Percentiles rank a stretch among this genome's conserved stretches.
These are phyloP conservation scores for Amaurobius ferox DNA, from an alignment of 2,888 invertebrate genomes.

Conservation along the genomic window DNA sequence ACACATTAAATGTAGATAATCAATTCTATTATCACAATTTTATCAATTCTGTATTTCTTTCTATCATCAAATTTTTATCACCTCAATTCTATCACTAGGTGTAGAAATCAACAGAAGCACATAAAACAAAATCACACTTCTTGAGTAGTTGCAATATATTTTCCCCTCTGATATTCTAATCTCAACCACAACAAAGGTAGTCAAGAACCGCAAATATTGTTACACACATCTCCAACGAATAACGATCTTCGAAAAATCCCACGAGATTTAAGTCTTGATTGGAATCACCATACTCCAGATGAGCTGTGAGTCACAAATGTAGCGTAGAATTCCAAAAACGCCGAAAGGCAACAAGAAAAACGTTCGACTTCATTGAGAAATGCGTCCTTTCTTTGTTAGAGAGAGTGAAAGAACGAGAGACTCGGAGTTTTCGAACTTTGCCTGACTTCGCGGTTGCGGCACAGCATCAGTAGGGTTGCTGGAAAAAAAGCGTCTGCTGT, in stretches of 20 bases:
- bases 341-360: neutral
- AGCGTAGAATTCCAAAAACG: conserved; percentile 3
- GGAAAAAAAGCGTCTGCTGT: neutral
- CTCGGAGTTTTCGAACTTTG: conserved; percentile 66
- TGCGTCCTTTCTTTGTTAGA: conserved; percentile 45
- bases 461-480: conserved; percentile 59
- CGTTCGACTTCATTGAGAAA: conserved; percentile 37
- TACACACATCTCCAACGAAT: neutral
- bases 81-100: too few relatives aligned
- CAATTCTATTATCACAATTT: too few relatives aligned
- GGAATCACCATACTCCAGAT: neutral
- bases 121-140: too few relatives aligned
- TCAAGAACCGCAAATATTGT: conserved; percentile 48
- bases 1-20: too few relatives aligned
- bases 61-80: too few relatives aligned
- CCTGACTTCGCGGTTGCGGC: conserved; percentile 49
- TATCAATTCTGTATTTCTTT: too few relatives aligned
- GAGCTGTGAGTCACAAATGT: conserved; percentile 5
- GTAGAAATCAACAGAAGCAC: too few relatives aligned
- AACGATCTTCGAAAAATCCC: neutral
- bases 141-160: too few relatives aligned
- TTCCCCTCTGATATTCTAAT: too few relatives aligned
- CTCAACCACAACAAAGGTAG: too few relatives aligned
- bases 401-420: conserved; percentile 27
- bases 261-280: neutral